A percentile compares a stretch with the other conserved stretches of the same genome.
Conservation (phyloP, 2,888 invertebrate species). For the Drosophila antonietae region DNA sequence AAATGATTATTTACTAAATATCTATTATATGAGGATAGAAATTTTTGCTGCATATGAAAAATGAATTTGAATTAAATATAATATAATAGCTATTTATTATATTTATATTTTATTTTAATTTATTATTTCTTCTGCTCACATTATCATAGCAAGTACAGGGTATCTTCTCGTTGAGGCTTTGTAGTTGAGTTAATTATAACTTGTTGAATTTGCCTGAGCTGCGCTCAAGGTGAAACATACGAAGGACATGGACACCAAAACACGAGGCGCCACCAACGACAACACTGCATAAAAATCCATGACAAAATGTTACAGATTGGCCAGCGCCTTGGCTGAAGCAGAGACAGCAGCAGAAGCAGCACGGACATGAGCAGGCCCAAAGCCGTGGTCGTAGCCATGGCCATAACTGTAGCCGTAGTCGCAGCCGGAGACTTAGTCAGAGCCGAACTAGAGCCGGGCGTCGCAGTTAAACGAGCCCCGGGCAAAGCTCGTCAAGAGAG, state of each 20-base stretch:
- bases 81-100: too few species aligned
- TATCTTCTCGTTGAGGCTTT: conserved; percentile 12
- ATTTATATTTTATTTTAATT: too few species aligned
- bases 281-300: conserved; percentile 55
- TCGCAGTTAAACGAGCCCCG: conserved; percentile 53
- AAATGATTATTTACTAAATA: too few species aligned
- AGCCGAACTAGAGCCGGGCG: conserved; percentile 41
- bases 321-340: conserved; percentile 36
- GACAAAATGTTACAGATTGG: conserved; percentile 76
- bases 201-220: conserved; percentile 62
- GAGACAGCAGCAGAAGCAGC: neutral
- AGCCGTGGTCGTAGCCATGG: conserved; percentile 7
- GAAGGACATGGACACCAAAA: conserved; percentile 50
- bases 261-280: conserved; percentile 6
- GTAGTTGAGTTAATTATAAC: conserved; percentile 15
- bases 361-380: conserved; percentile 13
- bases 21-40: too few species aligned
- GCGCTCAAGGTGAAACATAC: conserved; percentile 57
- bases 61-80: too few species aligned
- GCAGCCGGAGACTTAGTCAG: conserved; percentile 10
- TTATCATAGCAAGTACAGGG: conserved; percentile 2
- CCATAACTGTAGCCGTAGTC: conserved; percentile 9
- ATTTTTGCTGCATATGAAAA: too few species aligned
- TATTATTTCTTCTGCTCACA: neutral
- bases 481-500: conserved; percentile 52